Evolutionary conservation across 2,113 vertebrate species (phyloP), one percentile per base, ranked within the genome.

Genomic region (Todiramphus chloris): DNA sequence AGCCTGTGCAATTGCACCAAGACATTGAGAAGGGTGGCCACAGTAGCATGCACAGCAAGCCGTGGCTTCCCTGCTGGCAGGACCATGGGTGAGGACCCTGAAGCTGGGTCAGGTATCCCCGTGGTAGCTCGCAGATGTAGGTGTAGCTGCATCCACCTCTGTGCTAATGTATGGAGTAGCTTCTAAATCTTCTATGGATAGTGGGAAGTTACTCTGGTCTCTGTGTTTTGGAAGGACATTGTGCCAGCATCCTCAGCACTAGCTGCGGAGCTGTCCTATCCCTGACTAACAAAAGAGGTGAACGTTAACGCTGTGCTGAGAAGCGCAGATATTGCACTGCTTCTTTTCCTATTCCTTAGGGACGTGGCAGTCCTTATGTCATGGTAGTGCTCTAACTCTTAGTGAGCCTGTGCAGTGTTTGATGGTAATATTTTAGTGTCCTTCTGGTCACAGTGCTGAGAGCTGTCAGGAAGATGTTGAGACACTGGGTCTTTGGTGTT

Each of bases 51-150:
- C n/a, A 23, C 24, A 31, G 60, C 59, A 44, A 14, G 23, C 44
- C 51, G 13, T 31, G 58, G 24, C 20, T 72, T 64, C 28, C 43
- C 51, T n/a, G 64, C 58, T 53, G 5, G 48, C 24, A 23, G 35
- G 25, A 24, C 56, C 5, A 1, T 27, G 41, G 35, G 25, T 81
- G 31, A 68, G 16, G 39, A 68, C 23, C 35, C 35, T 66, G 44
- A 39, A 35, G 30, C 30, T 48, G 60, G 37, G 9, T 23, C 11
- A 8, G n/a, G 30, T 60, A 55, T 55, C 33, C 44, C 58, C 2
- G 2, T 0, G 1, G 31, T n/a, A 27, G 37, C 37, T 69, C 8
- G 1, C 37, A 68, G 37, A 19, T n/a, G 20, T 75, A 31, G 46
- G 23, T 21, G 31, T 69, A 63, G 56, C 41, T 33, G 35, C 69